Base-by-base conservation (phyloP, 2,888 invertebrate genomes). In the Lasioglossum vierecki region DNA sequence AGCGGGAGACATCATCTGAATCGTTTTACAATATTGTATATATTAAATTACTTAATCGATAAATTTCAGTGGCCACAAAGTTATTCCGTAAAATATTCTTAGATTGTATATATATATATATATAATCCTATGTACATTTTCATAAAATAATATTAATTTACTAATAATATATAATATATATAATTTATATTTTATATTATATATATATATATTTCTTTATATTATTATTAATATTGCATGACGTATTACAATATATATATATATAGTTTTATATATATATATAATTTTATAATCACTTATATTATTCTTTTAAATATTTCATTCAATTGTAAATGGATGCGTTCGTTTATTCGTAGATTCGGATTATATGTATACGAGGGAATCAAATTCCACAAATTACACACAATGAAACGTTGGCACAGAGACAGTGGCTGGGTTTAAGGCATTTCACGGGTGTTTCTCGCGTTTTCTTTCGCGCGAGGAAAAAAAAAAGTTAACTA, bases 381-480 rank as follows among this genome's bases (percentile, higher is more conserved):
- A 81, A 86, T 79, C 4, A 88, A 41, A 87, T 91, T 89, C 87
- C 91, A 89, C 88, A 85, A 35, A 35, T 89, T 88, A 85, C 76
- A 90, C 88, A 92, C 89, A 92, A 90, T 92, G 91, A 92, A 44
- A 92, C 91, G 93, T 93, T 94, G 94, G 94, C 94, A 94, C 94
- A 94, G 93, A 94, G 93, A 93, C 93, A 94, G 92, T 93, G 92
- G 93, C 93, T 94, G 94, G 93, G 86, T 92, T 44, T 94, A 94
- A 94, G 94, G 94, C 94, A 94, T 94, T 93, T 93, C 92, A 92
- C 44, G 93, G 93, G 91, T 91, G 92, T 92, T 93, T 41, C 2
- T 44, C 44, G 44, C 44, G 11, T 44, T 44, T 9, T 44, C 3
- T 13, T 44, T 44, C 11, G 9, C 44, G 35, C 35, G 35, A 39